Conservation (phyloP, 2,888 invertebrate genomes). For the Ophion obscuratus region DNA sequence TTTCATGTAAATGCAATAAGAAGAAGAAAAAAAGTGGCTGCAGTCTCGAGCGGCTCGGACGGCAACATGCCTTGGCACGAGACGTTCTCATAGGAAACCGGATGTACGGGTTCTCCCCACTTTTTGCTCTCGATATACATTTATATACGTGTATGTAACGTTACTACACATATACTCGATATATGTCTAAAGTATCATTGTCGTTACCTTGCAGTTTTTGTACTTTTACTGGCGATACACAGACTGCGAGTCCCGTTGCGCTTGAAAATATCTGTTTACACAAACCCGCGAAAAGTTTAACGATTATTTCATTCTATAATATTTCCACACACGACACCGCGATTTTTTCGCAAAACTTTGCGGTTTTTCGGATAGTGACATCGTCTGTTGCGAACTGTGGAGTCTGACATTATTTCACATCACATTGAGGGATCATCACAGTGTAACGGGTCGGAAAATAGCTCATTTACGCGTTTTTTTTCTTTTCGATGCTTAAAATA, state of each 20-base stretch:
- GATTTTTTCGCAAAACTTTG: slow-evolving; percentile 8
- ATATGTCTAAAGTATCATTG: neutral
- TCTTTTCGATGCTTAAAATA: too few species aligned
- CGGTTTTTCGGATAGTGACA: too few species aligned
- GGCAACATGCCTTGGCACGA: slow-evolving; percentile 39
- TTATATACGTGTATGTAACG: neutral
- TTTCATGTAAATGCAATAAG: slow-evolving; percentile 43
- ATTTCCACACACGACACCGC: slow-evolving; percentile 26
- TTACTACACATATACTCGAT: neutral
- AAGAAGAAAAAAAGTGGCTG: slow-evolving; percentile 4
- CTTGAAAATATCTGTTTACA: slow-evolving; percentile 7
- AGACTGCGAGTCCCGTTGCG: slow-evolving; percentile 35
- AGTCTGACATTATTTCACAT: too few species aligned
- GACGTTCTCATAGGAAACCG: slow-evolving; percentile 57
- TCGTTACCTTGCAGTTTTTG: slow-evolving; percentile 6
- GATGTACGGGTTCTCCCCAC: slow-evolving; percentile 56
- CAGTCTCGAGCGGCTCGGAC: slow-evolving; percentile 31
- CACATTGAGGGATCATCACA: too few species aligned
- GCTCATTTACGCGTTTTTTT: too few species aligned
- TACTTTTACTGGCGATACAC: slow-evolving; percentile 3
- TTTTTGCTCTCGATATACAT: slow-evolving; percentile 1
- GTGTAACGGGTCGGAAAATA: too few species aligned
- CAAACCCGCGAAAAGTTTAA: neutral
- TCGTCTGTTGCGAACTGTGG: too few species aligned
- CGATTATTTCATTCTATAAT: slow-evolving; percentile 39